Evolutionary conservation across 2,113 vertebrate genomes (phyloP), one percentile per base, ranked within the genome.

Genomic region (Ovibos moschatus): DNA sequence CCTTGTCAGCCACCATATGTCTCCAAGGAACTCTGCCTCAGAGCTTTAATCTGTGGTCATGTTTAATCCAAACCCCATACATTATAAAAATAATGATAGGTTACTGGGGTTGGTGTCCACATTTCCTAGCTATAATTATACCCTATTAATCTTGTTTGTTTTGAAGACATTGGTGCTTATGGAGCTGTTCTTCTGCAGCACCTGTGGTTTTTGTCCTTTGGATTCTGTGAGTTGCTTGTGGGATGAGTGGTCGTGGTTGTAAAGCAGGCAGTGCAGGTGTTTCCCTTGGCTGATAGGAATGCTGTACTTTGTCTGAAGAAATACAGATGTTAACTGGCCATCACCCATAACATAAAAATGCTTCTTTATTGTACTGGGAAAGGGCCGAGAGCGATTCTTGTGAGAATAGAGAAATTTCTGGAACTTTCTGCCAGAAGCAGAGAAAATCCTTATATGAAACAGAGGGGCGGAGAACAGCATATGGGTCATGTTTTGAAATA

Each of bases 251-350:
- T 89, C 96, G 51, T 87, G 95, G 96, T 47, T 86, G 55, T 91
- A 78, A 90, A 86, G 53, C 13, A 93, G 36, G 83, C 90, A 11
- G 3, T 94, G 97, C 99, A 99, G 98, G 98, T 98, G 98, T 98
- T 99, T 99, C 98, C 98, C 97, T 97, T 98, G 98, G 96, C 98
- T 98, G 57, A 0, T 91, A 97, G 96, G 97, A 98, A 97, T 51
- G 86, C 1, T 60, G 7, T 58, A 36, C 82, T 95, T 97, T 50
- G 78, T 96, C 97, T 87, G 95, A 97, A 98, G 92, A 98, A 98
- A 96, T 76, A 76, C 89, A 92, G 87, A 91, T 96, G 36, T 87
- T 96, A 91, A 89, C 98, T 98, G 98, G 97, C 95, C 83, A 92
- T 96, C 97, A 93, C 89, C 93, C 96, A 81, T 96, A 87, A 87